Conservation (phyloP, 2,113 vertebrate genomes). For the Ginglymostoma cirratum region DNA sequence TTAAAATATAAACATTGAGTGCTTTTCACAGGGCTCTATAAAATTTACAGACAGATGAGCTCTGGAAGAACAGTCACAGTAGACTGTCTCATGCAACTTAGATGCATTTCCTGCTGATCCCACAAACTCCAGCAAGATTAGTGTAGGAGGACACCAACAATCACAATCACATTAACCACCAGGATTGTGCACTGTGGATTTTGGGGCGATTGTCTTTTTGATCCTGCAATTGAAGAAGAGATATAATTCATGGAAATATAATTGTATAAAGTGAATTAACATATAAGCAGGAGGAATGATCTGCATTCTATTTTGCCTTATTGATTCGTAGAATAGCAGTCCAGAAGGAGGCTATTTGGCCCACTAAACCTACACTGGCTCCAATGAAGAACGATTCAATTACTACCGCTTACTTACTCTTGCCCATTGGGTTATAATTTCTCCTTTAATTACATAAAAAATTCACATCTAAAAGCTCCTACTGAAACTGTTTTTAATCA, state of each 20-base stretch:
- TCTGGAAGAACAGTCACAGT: not conserved
- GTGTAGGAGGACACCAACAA: not conserved
- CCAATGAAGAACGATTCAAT: not conserved
- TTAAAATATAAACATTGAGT: not conserved
- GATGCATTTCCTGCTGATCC: not conserved
- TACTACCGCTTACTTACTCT: not conserved
- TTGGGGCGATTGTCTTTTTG: not conserved
- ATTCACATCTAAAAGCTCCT: not conserved
- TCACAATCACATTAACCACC: not conserved
- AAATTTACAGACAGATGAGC: not conserved
- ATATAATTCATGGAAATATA: not conserved
- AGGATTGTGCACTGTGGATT: not conserved
- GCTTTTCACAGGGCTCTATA: not conserved
- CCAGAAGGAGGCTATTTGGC: not conserved
- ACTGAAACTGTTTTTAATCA: not conserved
- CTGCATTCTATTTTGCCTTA: not conserved
- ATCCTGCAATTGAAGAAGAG: not conserved
- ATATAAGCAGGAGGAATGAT: not conserved
- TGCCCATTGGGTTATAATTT: not conserved
- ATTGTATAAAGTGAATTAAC: not conserved
- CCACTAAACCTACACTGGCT: not conserved
- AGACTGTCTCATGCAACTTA: not conserved
- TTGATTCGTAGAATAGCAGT: not conserved
- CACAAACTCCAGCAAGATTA: not conserved
- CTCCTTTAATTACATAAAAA: not conserved